Evolutionary conservation across 2,888 invertebrate genomes (phyloP).

Genomic region (Entomobrya multifasciata): DNA sequence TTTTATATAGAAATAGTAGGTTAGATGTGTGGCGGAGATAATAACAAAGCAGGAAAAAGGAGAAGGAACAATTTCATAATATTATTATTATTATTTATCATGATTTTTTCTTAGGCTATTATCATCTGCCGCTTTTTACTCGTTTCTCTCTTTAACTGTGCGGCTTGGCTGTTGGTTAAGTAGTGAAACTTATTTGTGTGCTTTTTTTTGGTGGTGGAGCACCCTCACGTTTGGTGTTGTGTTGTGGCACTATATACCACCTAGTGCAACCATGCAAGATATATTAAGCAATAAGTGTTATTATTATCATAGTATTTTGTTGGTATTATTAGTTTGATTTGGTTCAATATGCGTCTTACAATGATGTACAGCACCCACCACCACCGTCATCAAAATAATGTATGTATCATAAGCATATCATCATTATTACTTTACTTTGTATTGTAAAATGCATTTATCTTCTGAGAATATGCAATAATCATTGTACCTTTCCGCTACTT

Average conservation of each 20-base stretch:
- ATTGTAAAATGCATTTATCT: too few species aligned
- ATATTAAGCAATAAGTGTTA: conserved; percentile 9
- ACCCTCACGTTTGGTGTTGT: conserved; percentile 43
- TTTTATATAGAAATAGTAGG: conserved; percentile 27
- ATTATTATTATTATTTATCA: conserved; percentile 70
- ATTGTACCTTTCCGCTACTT: conserved; percentile 50
- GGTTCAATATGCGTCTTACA: not conserved
- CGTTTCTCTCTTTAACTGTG: conserved; percentile 7
- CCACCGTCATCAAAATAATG: not conserved
- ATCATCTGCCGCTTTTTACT: conserved; percentile 68
- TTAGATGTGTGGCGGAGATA: conserved; percentile 71
- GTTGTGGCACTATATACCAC: conserved; percentile 28
- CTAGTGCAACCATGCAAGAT: conserved; percentile 16
- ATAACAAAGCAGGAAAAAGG: conserved; percentile 73
- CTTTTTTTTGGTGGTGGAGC: conserved; percentile 9
- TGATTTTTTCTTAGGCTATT: conserved; percentile 64
- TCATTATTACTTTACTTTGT: conserved; percentile 31
- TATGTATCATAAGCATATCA: conserved; percentile 1
- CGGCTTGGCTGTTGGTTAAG: not conserved
- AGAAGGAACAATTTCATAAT: conserved; percentile 72
- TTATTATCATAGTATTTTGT: conserved; percentile 25
- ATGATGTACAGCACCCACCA: conserved; percentile 1
- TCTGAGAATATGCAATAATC: conserved; percentile 20
- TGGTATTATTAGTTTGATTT: conserved; percentile 39
- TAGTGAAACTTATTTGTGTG: conserved; percentile 33